phyloP scores from a whole-genome alignment of 2,797 vertebrate genomes.

The Leptatherina wallacei region DNA sequence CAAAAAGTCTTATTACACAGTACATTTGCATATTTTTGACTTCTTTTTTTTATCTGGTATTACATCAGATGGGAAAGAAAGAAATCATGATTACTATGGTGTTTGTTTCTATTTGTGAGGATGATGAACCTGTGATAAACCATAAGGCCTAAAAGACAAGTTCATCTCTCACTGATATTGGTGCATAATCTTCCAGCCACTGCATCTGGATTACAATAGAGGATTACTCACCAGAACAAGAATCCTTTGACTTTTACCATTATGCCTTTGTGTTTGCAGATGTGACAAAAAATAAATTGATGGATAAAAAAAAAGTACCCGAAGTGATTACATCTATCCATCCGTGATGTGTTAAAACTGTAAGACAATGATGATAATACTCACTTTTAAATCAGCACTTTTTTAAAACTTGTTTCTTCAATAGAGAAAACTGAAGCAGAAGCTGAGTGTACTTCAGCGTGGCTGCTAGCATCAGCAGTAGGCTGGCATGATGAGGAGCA shows the following conservation, averaged over 20 bases:
- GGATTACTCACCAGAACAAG: conserved; percentile 37
- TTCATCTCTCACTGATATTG: conserved; percentile 48
- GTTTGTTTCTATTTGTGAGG: conserved; percentile 3
- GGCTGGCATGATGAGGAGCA: conserved; percentile 38
- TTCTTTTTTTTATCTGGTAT: too few species aligned
- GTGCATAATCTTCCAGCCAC: conserved; percentile 50
- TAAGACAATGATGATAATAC: neutral
- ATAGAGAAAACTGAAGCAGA: conserved; percentile 24
- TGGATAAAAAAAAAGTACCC: too few species aligned
- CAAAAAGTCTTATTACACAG: too few species aligned
- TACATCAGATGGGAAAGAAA: neutral
- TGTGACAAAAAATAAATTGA: neutral
- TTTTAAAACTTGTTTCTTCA: neutral
- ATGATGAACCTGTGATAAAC: neutral
- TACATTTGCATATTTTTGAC: too few species aligned
- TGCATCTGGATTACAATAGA: conserved; percentile 35
- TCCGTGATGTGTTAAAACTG: neutral
- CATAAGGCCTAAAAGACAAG: neutral
- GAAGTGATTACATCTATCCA: neutral
- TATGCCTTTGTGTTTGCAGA: conserved; percentile 24
- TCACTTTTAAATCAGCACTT: conserved; percentile 12
- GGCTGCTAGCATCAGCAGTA: conserved; percentile 61
- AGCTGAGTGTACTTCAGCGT: conserved; percentile 46
- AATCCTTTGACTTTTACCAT: conserved; percentile 36
- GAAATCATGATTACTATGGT: conserved; percentile 7